Percentiles rank a stretch among this genome's conserved stretches.
These are phyloP conservation scores for Nymphalis io DNA, from an alignment of 1,140 invertebrate species.

Conservation along the genomic window DNA sequence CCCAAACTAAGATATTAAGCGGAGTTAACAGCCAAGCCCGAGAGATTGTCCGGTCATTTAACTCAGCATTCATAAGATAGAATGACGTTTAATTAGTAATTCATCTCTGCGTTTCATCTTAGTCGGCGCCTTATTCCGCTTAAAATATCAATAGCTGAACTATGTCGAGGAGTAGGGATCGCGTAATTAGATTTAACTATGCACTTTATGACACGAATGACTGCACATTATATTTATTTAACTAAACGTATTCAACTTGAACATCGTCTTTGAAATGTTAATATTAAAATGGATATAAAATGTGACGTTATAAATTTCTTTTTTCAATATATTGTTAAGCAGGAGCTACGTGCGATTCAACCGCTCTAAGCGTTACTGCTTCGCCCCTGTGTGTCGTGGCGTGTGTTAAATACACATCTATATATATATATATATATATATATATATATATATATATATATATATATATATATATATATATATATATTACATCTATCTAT, in stretches of 20 bases:
- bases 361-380: too few species aligned
- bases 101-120: neutral
- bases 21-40: neutral
- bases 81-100: constrained; percentile 12
- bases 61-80: constrained; percentile 8
- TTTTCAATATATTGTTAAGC: too few species aligned
- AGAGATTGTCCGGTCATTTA: constrained; percentile 11
- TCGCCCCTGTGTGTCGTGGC: too few species aligned
- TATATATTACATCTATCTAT: too few species aligned
- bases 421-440: too few species aligned
- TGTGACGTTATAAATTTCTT: too few species aligned
- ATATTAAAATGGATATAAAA: too few species aligned
- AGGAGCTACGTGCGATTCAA: too few species aligned
- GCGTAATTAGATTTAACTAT: constrained; percentile 23
- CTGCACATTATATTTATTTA: constrained; percentile 31
- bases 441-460: too few species aligned
- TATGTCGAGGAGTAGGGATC: neutral
- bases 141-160: constrained; percentile 22
- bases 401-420: too few species aligned
- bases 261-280: neutral
- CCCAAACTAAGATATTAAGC: too few species aligned
- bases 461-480: too few species aligned
- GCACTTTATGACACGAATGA: constrained; percentile 28
- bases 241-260: neutral
- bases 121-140: constrained; percentile 11